Conservation (phyloP, 1,140 invertebrate species). For the Drosophila ohnishii region DNA sequence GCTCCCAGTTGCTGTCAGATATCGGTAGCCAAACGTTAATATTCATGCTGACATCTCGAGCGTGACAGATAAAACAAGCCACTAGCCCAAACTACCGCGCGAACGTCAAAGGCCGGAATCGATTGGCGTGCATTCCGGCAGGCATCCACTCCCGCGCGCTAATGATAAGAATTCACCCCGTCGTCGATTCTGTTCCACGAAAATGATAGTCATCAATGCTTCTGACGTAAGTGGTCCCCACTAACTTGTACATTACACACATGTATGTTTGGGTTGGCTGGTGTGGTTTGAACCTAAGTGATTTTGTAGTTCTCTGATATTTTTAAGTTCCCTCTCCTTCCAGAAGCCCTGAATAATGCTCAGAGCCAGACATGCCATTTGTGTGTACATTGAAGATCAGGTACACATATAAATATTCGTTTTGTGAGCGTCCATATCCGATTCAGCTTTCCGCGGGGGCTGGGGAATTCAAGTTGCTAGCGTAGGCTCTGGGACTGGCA, state of each 20-base stretch:
- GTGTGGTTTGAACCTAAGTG: conserved; percentile 11
- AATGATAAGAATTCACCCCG: conserved; percentile 70
- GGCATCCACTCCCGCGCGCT: conserved; percentile 27
- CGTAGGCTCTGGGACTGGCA: background rate
- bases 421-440: conserved; percentile 29
- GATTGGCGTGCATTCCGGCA: conserved; percentile 34
- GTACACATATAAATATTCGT: conserved; percentile 44
- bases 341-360: conserved; percentile 53
- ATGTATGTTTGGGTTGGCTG: conserved; percentile 15
- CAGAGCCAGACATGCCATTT: conserved; percentile 58
- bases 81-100: conserved; percentile 7
- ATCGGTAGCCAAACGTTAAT: conserved; percentile 24
- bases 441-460: conserved; percentile 13
- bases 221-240: conserved; percentile 64
- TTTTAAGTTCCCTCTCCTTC: conserved; percentile 22
- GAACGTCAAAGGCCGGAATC: conserved; percentile 12
- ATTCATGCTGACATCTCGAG: conserved; percentile 61
- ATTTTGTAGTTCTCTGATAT: background rate
- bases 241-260: conserved; percentile 14
- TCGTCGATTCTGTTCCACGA: conserved; percentile 48
- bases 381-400: conserved; percentile 67
- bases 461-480: conserved; percentile 10
- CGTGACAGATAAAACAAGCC: conserved; percentile 58
- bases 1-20: background rate
- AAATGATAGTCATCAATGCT: conserved; percentile 77